Evolutionary conservation across 2,113 vertebrate genomes (phyloP).

Genomic region (Anolis carolinensis): DNA sequence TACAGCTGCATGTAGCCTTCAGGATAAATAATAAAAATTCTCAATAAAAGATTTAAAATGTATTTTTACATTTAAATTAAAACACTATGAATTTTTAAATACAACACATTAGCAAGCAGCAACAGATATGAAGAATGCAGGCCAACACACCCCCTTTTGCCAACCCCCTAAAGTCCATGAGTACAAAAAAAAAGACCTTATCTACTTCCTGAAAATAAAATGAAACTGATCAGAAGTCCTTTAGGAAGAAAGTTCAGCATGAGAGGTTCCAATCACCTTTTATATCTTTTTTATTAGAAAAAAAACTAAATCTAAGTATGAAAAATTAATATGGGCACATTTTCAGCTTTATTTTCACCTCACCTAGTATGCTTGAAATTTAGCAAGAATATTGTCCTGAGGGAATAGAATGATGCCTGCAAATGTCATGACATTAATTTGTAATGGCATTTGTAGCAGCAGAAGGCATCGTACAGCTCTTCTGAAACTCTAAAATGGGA

Average conservation of each 20-base stretch:
- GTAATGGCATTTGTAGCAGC: background rate
- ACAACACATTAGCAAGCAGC: background rate
- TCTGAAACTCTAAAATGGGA: background rate
- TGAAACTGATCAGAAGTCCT: background rate
- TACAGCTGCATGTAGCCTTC: background rate
- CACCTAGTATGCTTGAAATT: background rate
- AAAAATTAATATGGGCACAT: background rate
- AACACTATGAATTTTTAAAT: background rate
- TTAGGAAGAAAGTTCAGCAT: background rate
- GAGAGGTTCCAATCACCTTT: no score
- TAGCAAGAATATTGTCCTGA: background rate
- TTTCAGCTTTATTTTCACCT: background rate
- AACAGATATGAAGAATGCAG: background rate
- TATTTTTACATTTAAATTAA: background rate
- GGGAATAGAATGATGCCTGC: background rate
- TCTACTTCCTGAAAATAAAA: background rate
- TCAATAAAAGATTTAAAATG: background rate
- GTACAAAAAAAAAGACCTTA: background rate
- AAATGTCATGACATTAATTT: background rate
- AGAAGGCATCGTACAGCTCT: background rate
- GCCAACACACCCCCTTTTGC: no score
- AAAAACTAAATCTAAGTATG: background rate
- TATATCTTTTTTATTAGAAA: background rate
- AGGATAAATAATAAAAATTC: background rate
- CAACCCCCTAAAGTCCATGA: no score